Evolutionary conservation across 2,113 vertebrate genomes (phyloP), one percentile per base, ranked within the genome.

Genomic region (Lagopus leucura): DNA sequence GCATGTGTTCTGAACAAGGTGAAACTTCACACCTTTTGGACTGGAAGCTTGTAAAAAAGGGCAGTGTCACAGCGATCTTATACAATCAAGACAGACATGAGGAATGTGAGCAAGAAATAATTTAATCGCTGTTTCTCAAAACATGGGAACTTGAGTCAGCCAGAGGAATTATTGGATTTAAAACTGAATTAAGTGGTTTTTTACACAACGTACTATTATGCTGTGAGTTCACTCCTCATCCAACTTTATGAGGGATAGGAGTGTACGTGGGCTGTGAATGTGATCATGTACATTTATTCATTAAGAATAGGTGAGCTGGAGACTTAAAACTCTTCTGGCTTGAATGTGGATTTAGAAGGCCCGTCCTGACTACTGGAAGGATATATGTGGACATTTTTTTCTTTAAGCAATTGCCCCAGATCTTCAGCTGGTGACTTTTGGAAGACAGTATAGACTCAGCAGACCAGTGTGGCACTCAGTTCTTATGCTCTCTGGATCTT

Each of bases 101-200:
- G 77, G 75, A 92, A 90, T 32, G 36, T 8, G 30, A 81, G 38
- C 30, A 21, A 86, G 83, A 78, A 92, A 80, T 88, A 94, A 93
- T 84, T 71, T 71, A 83, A 71, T 90, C 28, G 32, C 25, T 72
- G n/a, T 83, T 93, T 92, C 52, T 93, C 73, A 86, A 90, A 92
- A 93, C 78, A 64, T 8, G 58, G 50, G 65, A 30, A 60, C 21
- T 78, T 2, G 2, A 84, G 28, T 75, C 70, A 87, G n/a, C 40
- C 77, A 71, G 42, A 40, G 61, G 38, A 89, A 65, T 82, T 55
- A 84, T n/a, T 91, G 6, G 47, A 71, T 87, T 90, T 94, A 52
- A 89, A 92, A 90, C 43, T 55, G 66, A 95, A 78, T 83, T 86
- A 81, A 67, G 27, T 38, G 34, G 10, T 81, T 96, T 88, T 84